Base-by-base conservation (phyloP, 2,113 vertebrate species). In the Albula glossodonta region DNA sequence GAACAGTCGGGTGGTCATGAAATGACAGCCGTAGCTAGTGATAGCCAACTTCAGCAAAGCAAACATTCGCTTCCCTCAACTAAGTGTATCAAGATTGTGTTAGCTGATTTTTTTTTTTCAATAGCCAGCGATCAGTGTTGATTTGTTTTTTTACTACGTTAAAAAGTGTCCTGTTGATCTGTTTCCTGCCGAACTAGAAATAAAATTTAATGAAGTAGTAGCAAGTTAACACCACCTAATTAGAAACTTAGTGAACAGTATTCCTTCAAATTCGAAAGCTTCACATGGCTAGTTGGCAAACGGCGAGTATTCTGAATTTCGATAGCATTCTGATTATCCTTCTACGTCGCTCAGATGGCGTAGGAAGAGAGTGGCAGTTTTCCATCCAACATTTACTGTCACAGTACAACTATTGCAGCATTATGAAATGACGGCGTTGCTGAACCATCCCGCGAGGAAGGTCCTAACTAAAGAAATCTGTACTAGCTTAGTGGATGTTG, bases 251-350 rank as follows among this genome's bases (percentile, higher is more conserved):
- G 60, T 19, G 17, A 22, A 19, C 60, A 5, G 60, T 63, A 63
- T 22, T 13, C 13, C 0, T 60, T 60, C 17, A 60, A 7, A 15
- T 15, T 60, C 57, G 11, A 60, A 15, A 60, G 11, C 57, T 63
- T 63, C 5, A 19, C 17, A 19, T 63, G 60, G 17, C 22, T 19
- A n/a, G 88, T 84, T 89, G 90, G 89, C 88, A 88, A 83, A 31
- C 82, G 15, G 80, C 86, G 87, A 87, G 86, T n/a, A n/a, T 74
- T 74, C 17, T 63, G 60, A 3, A 63, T 63, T 63, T 7, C 19
- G 17, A 63, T 19, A 63, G 17, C 60, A 4, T 7, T 4, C 19
- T 70, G 50, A n/a, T 52, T 3, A 49, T 41, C 48, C n/a, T 79
- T 63, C 56, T 48, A 80, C 13, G 3, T 19, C 8, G 17, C 17